Base-by-base conservation (phyloP, 2,797 vertebrate species). In the Falco rusticolus region DNA sequence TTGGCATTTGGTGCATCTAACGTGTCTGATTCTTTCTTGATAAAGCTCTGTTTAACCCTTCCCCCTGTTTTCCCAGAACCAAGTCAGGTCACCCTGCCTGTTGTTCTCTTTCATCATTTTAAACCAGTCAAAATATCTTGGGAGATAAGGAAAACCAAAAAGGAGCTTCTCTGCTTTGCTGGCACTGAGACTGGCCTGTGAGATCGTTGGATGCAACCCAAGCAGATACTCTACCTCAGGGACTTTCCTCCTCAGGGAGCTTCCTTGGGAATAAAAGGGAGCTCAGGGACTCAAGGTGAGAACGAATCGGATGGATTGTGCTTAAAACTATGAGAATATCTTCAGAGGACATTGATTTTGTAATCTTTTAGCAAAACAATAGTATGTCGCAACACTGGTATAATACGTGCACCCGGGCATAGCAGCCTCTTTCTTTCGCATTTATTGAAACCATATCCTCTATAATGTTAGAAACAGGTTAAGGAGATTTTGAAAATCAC, bases 21-120 rank as follows among this genome's bases (percentile, higher is more conserved):
- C 1, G 2, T 22, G 20, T 56, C 56, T 20, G 1, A 48, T 76
- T 82, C 47, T 82, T 68, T 80, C 87, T 80, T 78, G 75, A 43
- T 85, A 80, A 94, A 80, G 29, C 68, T 77, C 65, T 60, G 20
- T 29, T 91, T 85, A 78, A 74, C 39, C 51, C 61, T 93, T 94
- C 50, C 8, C 34, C 6, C 20, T 59, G 13, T 78, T 78, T 77
- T 70, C 39, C 29, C 1, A 2, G 59, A 65, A 56, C 24, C 0
- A 4, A 48, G 39, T 39, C 50, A 45, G 80, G 41, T 78, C 69
- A 75, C 50, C 39, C 45, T 60, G 48, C 33, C 24, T 81, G 26
- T 64, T 65, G 33, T 51, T 70, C 39, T 89, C 41, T 75, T 83
- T 43, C 68, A 68, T 80, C 7, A 12, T 83, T 95, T 78, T 61